Percentiles rank a stretch among this genome's conserved stretches.
These are phyloP conservation scores for Conomelus anceps DNA, from an alignment of 2,888 invertebrate species.

Conservation along the genomic window DNA sequence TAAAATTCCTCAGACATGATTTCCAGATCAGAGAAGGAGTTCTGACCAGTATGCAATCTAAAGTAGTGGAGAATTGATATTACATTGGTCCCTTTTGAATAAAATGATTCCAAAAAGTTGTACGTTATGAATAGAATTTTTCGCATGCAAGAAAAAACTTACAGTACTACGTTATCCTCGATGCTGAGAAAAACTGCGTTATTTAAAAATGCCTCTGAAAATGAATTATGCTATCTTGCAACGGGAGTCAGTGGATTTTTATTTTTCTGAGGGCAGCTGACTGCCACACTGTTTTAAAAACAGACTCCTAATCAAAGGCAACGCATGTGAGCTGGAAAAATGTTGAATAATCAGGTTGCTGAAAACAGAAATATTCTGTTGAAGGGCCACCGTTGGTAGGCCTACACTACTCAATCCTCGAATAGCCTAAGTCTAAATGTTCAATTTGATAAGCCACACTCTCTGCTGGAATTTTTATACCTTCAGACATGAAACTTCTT, in stretches of 20 bases:
- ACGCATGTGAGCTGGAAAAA: not conserved
- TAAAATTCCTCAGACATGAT: no score
- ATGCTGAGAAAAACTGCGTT: not conserved
- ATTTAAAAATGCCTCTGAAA: not conserved
- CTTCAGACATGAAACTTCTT: no score
- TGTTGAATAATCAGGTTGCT: not conserved
- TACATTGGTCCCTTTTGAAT: no score
- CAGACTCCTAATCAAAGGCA: not conserved
- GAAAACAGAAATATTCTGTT: not conserved
- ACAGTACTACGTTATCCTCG: not conserved
- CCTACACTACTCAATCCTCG: not conserved
- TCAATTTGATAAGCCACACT: not conserved
- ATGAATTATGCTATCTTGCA: not conserved
- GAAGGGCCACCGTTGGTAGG: not conserved
- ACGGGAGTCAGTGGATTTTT: not conserved
- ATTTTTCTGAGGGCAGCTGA: not conserved
- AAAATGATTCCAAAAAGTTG: no score
- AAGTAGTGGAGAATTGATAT: no score
- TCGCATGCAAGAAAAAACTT: not conserved
- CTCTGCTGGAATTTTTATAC: not conserved
- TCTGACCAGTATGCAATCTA: no score
- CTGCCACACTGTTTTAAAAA: not conserved
- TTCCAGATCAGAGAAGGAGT: no score
- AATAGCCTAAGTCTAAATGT: not conserved
- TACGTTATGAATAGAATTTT: no score